Base-by-base conservation (phyloP, 2,888 invertebrate genomes). In the Sminthurides aquaticus region DNA sequence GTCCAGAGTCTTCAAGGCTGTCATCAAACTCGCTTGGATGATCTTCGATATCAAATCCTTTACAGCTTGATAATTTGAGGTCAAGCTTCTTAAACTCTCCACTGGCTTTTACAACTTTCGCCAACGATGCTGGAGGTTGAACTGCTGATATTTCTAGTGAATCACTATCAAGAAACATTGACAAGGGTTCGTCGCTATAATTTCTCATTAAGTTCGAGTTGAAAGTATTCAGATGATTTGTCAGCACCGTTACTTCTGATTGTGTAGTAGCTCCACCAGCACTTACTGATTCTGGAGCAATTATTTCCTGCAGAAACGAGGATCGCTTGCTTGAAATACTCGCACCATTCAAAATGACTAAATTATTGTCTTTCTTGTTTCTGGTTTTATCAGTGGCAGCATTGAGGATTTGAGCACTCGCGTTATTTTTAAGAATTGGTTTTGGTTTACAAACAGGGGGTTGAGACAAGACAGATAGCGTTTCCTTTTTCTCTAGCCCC, bases 1-100 rank as follows among this genome's bases (percentile, higher is more conserved):
- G 64, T 1, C 74, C 74, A 49, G 74, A 75, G 58, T 75, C 74
- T 57, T 75, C 74, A 56, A 75, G 67, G 55, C 72, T 72, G 48
- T 75, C 74, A 57, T 74, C 74, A 66, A 71, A 74, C 49, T 73
- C 72, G 43, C 43, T 28, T 29, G 27, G 24, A 49, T 60, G 49
- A 22, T 64, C 59, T 49, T 64, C 58, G 56, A 60, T 55, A 11
- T 60, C 60, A 34, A 34, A 60, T 24, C 54, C 34, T 18, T 59
- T 54, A 15, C 59, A 55, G 26, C 27, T 52, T 22, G 26, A 25
- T n/a, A 60, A 15, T 56, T 64, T 60, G n/a, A 54, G 18, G 54
- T 57, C 26, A 15, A 57, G 1, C 49, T 62, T 49, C 1, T 18
- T 49, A 48, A 49, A 57, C 27, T 62, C 24, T 43, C 22, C 48